Evolutionary conservation across 2,113 vertebrate species (phyloP).

Genomic region (Sphyrna mokarran): DNA sequence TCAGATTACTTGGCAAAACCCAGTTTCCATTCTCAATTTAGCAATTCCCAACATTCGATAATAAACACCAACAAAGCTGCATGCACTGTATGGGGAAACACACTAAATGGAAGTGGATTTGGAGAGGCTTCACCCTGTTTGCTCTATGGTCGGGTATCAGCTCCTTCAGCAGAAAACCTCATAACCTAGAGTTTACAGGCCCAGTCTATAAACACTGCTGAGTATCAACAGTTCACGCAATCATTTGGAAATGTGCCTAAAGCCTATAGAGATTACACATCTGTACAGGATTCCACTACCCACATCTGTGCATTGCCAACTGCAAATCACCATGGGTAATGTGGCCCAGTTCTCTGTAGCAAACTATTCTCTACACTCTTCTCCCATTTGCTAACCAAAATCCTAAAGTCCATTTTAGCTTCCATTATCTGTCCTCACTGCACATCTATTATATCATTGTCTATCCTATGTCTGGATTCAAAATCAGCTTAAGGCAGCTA

Average conservation of each 20-base stretch:
- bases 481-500: too few species aligned
- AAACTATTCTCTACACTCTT: too few species aligned
- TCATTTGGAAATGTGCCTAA: background rate
- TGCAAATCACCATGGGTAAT: too few species aligned
- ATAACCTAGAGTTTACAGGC: background rate
- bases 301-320: too few species aligned
- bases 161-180: background rate
- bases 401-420: too few species aligned
- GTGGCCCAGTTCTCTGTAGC: too few species aligned
- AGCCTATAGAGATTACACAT: background rate
- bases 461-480: too few species aligned
- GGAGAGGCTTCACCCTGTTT: background rate
- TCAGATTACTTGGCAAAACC: background rate
- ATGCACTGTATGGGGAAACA: background rate
- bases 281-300: background rate
- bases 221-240: background rate
- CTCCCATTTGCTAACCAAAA: too few species aligned
- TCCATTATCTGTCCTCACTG: too few species aligned
- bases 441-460: too few species aligned
- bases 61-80: background rate
- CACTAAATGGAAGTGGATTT: background rate
- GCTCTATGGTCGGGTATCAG: background rate
- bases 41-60: background rate
- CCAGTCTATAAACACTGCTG: background rate
- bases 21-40: background rate